phyloP scores from a whole-genome alignment of 1,140 invertebrate genomes.

The Papilio machaon region DNA sequence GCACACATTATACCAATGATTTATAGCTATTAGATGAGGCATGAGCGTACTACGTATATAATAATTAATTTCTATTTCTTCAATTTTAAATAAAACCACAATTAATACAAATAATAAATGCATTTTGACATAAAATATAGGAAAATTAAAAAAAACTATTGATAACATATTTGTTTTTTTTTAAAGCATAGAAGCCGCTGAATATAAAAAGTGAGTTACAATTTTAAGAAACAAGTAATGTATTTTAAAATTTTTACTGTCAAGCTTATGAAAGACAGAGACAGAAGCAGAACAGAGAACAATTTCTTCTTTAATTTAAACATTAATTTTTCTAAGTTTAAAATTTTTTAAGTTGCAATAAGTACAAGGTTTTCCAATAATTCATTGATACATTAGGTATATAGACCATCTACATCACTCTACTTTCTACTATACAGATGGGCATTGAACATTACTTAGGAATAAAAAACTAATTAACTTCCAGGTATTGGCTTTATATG shows the following conservation, averaged over 20 bases:
- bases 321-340: not conserved
- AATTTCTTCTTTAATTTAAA: not conserved
- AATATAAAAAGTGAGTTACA: no score
- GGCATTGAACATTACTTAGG: not conserved
- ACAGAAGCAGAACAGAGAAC: no score
- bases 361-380: not conserved
- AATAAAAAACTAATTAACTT: constrained; percentile 24
- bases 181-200: no score
- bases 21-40: constrained; percentile 6
- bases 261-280: no score
- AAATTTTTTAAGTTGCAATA: not conserved
- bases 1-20: not conserved
- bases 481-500: not conserved
- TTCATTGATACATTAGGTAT: no score
- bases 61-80: not conserved
- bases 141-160: no score
- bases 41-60: not conserved
- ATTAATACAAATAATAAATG: no score
- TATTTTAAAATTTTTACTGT: no score
- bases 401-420: not conserved
- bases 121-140: no score
- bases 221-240: no score
- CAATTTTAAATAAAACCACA: no score
- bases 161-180: no score
- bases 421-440: not conserved